Base-by-base conservation (phyloP, 2,113 vertebrate genomes). In the Thomomys bottae region DNA sequence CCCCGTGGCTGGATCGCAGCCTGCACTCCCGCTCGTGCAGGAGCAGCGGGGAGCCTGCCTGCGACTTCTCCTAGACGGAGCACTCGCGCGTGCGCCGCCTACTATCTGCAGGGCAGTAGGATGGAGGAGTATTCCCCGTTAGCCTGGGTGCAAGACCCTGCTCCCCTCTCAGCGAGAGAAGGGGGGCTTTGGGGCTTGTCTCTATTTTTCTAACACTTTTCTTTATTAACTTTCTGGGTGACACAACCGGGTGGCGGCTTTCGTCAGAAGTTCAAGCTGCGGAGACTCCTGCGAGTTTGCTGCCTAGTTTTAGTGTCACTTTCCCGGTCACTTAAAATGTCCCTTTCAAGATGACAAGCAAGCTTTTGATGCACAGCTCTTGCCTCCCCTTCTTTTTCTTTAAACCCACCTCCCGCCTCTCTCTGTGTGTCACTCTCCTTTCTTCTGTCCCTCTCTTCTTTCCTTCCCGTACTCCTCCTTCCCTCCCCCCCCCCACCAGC, bases 391-490 rank as follows among this genome's bases (percentile, higher is more conserved):
- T 20, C 30, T 34, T 4, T 64, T 30, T 28, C 21, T 32, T 1
- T n/a, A 7, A 12, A 38, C 34, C 20, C 42, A 45, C 45, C 38
- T 61, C 38, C 32, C 30, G 8, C 5, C 8, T 8, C 8, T 26
- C 7, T 28, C 26, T 10, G 6, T 64, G 9, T 28, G 7, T 30
- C 0, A 32, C 1, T 23, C 3, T 12, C 30, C 30, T 17, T 23
- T 61, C 49, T 11, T 40, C 26, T 45, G 1, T 32, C 0, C 0
- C 9, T 6, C 8, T 6, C 17, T n/a, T 32, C 15, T 36, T 42
- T 3, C 42, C 9, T 21, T 32, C 34, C 24, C n/a, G n/a, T n/a
- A n/a, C n/a, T n/a, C n/a, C 7, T 57, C 63, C 36, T 24, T 4
- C 6, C n/a, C 11, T n/a, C 36, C 20, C 30, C 87, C 6, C 8